These are phyloP conservation scores for Leuciscus idus DNA, from an alignment of 2,113 vertebrate genomes.

Conservation along the genomic window DNA sequence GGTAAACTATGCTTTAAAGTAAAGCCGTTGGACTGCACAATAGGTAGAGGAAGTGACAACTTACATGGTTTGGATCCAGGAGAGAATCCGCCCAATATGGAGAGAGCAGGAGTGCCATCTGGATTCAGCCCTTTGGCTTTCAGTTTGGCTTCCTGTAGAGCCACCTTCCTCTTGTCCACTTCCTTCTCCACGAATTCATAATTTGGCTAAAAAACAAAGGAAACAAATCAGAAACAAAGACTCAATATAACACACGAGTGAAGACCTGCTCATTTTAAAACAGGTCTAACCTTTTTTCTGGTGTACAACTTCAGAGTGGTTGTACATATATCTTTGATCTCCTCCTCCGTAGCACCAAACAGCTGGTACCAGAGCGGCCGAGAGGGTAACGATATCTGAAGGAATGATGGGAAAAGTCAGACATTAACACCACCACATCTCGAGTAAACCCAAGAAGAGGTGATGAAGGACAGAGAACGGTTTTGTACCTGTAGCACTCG, in stretches of 20 bases:
- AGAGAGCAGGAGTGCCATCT: slow-evolving; percentile 94
- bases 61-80: slow-evolving; percentile 94
- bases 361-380: slow-evolving; percentile 95
- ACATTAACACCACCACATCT: neutral
- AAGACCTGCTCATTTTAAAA: neutral
- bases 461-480: too few species aligned
- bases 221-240: neutral
- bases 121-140: slow-evolving; percentile 98
- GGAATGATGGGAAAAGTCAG: neutral
- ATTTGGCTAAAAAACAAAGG: slow-evolving; percentile 81
- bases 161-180: slow-evolving; percentile 94
- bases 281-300: slow-evolving; percentile 86
- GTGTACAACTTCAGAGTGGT: slow-evolving; percentile 93
- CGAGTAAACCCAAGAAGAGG: neutral
- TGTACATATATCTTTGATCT: slow-evolving; percentile 94
- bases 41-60: slow-evolving; percentile 36
- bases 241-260: neutral
- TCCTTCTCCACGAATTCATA: slow-evolving; percentile 96
- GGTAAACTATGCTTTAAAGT: neutral
- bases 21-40: neutral
- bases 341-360: slow-evolving; percentile 92
- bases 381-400: slow-evolving; percentile 89
- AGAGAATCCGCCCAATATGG: slow-evolving; percentile 92
- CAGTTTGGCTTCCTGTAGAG: slow-evolving; percentile 92
- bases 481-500: slow-evolving; percentile 88